Conservation (phyloP, 1,140 invertebrate species). For the Ooceraea biroi region DNA sequence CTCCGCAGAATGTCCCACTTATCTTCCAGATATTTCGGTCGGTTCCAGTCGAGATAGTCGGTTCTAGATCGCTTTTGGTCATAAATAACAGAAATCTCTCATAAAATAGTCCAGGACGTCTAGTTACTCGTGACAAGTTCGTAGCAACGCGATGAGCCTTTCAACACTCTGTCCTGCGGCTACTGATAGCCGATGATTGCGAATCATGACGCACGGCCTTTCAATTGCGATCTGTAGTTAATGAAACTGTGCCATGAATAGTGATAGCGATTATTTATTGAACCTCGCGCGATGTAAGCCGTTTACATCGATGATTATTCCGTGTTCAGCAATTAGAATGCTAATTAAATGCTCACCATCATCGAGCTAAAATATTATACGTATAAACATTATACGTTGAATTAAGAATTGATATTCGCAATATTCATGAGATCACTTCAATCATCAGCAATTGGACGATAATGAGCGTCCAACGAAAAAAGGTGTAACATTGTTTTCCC, state of each 20-base stretch:
- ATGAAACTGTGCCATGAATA: conserved; percentile 16
- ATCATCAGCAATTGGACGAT: too few relatives aligned
- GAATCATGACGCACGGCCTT: neutral
- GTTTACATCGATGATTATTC: conserved; percentile 42
- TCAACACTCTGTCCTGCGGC: neutral
- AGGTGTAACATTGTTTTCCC: neutral
- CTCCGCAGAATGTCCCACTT: neutral
- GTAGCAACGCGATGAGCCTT: neutral
- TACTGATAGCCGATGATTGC: conserved; percentile 27
- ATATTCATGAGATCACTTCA: too few relatives aligned
- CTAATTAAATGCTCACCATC: neutral
- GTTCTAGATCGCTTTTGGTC: neutral
- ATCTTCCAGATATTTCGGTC: neutral
- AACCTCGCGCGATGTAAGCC: neutral
- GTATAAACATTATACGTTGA: too few relatives aligned
- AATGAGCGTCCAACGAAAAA: neutral
- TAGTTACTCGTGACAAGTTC: neutral
- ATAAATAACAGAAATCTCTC: neutral
- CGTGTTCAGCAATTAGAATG: conserved; percentile 45
- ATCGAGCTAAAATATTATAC: too few relatives aligned
- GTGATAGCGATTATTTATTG: conserved; percentile 62
- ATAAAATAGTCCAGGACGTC: neutral
- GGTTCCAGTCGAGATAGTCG: too few relatives aligned
- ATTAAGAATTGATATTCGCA: too few relatives aligned
- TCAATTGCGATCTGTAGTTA: conserved; percentile 18